These are phyloP conservation scores for Oxyteleia sp. DNA, from an alignment of 2,888 invertebrate species.

Conservation along the genomic window DNA sequence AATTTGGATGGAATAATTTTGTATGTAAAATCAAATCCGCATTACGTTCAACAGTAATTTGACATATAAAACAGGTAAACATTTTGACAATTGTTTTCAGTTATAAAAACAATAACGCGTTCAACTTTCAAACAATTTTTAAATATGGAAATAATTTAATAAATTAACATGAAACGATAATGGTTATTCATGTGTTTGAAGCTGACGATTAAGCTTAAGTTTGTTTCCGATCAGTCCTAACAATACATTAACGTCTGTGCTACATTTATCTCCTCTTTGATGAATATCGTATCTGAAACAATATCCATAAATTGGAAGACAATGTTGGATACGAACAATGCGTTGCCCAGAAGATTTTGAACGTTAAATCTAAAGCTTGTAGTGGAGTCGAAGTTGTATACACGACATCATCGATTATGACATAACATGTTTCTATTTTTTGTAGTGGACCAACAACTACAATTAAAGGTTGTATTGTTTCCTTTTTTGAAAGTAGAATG, in stretches of 20 bases:
- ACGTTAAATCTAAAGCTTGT: slow-evolving; percentile 33
- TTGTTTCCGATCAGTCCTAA: slow-evolving; percentile 15
- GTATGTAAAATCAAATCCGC: background rate
- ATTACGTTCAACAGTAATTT: background rate
- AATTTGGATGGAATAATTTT: background rate
- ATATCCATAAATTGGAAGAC: slow-evolving; percentile 26
- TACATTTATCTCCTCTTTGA: slow-evolving; percentile 11
- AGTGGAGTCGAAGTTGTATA: slow-evolving; percentile 32
- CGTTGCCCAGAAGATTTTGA: slow-evolving; percentile 38
- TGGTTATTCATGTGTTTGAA: no score
- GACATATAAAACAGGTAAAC: no score
- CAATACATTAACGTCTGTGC: background rate
- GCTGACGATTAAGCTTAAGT: background rate
- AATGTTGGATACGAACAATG: slow-evolving; percentile 40
- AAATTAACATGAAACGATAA: no score
- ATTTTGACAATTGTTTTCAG: no score
- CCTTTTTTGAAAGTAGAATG: no score
- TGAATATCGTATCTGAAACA: no score
- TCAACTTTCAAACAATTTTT: no score
- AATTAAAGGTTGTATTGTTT: slow-evolving; percentile 34
- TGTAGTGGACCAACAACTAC: slow-evolving; percentile 1
- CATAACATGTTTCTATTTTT: slow-evolving; percentile 12
- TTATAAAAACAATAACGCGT: no score
- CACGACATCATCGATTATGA: slow-evolving; percentile 3
- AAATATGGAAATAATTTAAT: background rate